Base-by-base conservation (phyloP, 2,888 invertebrate genomes). In the Kuschelorhynchus macadamiae region DNA sequence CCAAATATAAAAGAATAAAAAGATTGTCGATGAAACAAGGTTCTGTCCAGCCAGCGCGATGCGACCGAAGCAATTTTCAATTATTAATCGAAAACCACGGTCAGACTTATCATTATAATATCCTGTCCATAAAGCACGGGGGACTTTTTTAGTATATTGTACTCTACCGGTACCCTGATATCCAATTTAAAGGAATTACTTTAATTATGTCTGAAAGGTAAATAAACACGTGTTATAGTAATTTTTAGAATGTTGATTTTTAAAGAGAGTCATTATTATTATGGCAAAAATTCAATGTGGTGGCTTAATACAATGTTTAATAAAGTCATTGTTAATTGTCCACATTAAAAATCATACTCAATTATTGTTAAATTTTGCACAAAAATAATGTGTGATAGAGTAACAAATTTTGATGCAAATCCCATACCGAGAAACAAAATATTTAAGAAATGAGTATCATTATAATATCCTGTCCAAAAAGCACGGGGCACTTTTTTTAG, bases 1-100 rank as follows among this genome's bases (percentile, higher is more conserved):
- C 71, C 69, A 67, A 67, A 69, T 71, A 63, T 65, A 25, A 71
- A 71, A 66, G 57, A 57, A 65, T 42, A 64, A 69, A 69, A 69
- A 63, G 53, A 63, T 63, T 42, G 52, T 14, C 50, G 52, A 52
- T 44, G 44, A 50, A 61, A 61, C 44, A 32, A 61, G 61, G 52
- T 30, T 36, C 55, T 56, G 63, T 55, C 56, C 55, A 63, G 21
- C 17, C 25, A 25, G 3, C 3, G 25, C 25, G 49, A 36, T 33
- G 30, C 44, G 42, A 44, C 56, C 33, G 36, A 60, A 52, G 63
- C 63, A 63, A 55, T 55, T 63, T 63, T 63, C 63, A 63, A 55
- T 63, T 55, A 63, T 63, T 63, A 63, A 63, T 63, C 63, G 63
- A 55, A 63, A 33, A 53, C 33, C 33, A 16, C 46, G 47, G 32